A percentile compares a stretch with the other conserved stretches of the same genome.
Conservation (phyloP, 2,797 vertebrate species). For the Antennarius maculatus region DNA sequence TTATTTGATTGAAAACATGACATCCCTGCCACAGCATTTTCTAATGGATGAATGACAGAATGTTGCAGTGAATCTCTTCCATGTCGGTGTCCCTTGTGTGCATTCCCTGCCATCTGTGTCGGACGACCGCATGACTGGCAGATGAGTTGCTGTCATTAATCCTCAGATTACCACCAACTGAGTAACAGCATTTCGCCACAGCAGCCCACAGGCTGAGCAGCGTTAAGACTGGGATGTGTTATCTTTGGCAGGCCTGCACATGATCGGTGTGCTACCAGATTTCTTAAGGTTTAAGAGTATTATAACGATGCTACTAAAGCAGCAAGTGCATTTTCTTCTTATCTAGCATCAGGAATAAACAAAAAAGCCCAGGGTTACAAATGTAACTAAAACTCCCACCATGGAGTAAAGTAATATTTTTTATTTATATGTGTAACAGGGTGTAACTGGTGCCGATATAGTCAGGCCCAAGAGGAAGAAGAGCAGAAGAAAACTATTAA, state of each 20-base stretch:
- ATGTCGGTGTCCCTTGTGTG: constrained; percentile 42
- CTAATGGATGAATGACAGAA: constrained; percentile 56
- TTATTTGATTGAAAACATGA: constrained; percentile 46
- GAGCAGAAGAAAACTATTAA: constrained; percentile 44
- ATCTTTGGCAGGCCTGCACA: constrained; percentile 35
- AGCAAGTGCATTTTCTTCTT: background rate
- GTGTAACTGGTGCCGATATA: constrained; percentile 24
- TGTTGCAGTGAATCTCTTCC: constrained; percentile 40
- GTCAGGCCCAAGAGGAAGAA: constrained; percentile 39
- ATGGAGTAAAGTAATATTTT: constrained; percentile 60
- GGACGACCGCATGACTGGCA: constrained; percentile 67
- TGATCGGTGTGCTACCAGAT: constrained; percentile 27
- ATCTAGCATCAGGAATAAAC: constrained; percentile 50
- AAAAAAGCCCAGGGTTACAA: constrained; percentile 25
- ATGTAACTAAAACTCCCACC: constrained; percentile 30
- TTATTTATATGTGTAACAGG: constrained; percentile 16
- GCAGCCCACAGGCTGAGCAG: constrained; percentile 41
- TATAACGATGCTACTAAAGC: constrained; percentile 10
- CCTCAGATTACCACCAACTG: constrained; percentile 69
- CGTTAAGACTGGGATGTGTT: constrained; percentile 32
- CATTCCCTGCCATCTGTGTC: constrained; percentile 68
- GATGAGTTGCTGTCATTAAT: constrained; percentile 73
- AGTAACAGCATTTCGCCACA: constrained; percentile 52
- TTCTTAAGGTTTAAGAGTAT: constrained; percentile 30
- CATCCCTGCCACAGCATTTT: constrained; percentile 36